These are phyloP conservation scores for Brachyptera putata DNA, from an alignment of 2,888 invertebrate genomes.

Conservation along the genomic window DNA sequence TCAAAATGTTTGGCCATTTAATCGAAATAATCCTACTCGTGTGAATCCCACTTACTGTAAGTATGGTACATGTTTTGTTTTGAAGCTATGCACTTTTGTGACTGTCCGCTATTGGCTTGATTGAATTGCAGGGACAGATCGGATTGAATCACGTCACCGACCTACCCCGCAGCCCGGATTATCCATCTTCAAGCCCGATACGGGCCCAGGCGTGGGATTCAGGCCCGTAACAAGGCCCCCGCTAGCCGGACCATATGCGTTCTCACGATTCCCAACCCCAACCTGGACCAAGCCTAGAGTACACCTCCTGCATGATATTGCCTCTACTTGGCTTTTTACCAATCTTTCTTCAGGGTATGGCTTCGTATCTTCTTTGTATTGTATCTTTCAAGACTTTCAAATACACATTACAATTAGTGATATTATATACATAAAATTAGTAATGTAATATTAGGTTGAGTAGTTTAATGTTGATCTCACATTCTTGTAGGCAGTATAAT, in stretches of 20 bases:
- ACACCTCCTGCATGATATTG: constrained; percentile 67
- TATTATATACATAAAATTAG: no score
- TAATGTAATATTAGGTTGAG: no score
- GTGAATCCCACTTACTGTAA: neutral
- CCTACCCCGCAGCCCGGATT: constrained; percentile 37
- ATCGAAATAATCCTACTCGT: no score
- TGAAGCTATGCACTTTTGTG: no score
- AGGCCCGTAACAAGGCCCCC: constrained; percentile 60
- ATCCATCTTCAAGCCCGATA: constrained; percentile 45
- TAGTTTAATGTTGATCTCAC: no score
- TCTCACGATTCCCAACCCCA: constrained; percentile 79
- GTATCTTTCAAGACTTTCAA: constrained; percentile 7
- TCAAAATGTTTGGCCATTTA: no score
- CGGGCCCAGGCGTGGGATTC: constrained; percentile 49
- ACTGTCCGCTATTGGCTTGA: neutral
- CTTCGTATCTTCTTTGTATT: constrained; percentile 16
- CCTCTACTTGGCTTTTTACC: constrained; percentile 77
- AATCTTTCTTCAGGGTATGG: constrained; percentile 73
- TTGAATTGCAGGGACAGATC: constrained; percentile 22
- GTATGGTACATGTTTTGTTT: neutral
- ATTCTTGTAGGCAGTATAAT: no score
- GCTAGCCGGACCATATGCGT: constrained; percentile 83
- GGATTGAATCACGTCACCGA: constrained; percentile 29
- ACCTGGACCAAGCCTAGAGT: constrained; percentile 74
- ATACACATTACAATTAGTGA: neutral